Conservation (phyloP, 1,140 invertebrate genomes). For the Drosophila ficusphila region DNA sequence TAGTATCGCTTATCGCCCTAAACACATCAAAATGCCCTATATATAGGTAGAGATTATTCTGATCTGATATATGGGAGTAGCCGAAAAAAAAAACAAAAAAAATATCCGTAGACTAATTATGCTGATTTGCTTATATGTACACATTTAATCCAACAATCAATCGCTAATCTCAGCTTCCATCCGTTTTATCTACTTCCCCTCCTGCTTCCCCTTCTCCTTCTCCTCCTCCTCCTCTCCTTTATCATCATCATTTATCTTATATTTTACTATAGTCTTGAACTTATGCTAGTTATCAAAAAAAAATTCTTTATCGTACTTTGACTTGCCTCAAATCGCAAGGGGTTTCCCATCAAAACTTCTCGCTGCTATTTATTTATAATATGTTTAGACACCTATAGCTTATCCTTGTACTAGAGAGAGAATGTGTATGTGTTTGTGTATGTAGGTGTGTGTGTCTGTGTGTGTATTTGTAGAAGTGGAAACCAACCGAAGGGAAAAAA, state of each 20-base stretch:
- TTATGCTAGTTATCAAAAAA: conserved; percentile 58
- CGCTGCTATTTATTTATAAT: conserved; percentile 29
- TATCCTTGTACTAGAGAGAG: conserved; percentile 57
- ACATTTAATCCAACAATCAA: conserved; percentile 23
- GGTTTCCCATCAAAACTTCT: neutral
- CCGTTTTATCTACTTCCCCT: conserved; percentile 3
- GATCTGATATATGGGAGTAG: conserved; percentile 36
- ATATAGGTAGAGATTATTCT: conserved; percentile 44
- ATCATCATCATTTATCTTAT: conserved; percentile 34
- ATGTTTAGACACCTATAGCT: conserved; percentile 66
- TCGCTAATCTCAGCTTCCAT: neutral
- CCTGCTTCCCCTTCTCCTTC: neutral
- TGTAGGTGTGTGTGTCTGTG: conserved; percentile 1
- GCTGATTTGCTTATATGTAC: conserved; percentile 25
- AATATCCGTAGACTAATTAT: conserved; percentile 26
- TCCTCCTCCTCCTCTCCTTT: too few species aligned
- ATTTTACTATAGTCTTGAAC: conserved; percentile 65
- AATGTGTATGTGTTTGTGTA: conserved; percentile 23
- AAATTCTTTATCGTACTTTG: conserved; percentile 17
- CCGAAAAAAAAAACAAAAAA: conserved; percentile 23
- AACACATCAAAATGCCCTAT: conserved; percentile 39
- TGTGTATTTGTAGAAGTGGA: neutral
- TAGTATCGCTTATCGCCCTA: conserved; percentile 40
- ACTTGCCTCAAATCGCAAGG: neutral
- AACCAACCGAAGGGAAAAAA: neutral